Evolutionary conservation across 2,888 invertebrate genomes (phyloP), one percentile per base, ranked within the genome.

Genomic region (Lasioglossum calceatum): DNA sequence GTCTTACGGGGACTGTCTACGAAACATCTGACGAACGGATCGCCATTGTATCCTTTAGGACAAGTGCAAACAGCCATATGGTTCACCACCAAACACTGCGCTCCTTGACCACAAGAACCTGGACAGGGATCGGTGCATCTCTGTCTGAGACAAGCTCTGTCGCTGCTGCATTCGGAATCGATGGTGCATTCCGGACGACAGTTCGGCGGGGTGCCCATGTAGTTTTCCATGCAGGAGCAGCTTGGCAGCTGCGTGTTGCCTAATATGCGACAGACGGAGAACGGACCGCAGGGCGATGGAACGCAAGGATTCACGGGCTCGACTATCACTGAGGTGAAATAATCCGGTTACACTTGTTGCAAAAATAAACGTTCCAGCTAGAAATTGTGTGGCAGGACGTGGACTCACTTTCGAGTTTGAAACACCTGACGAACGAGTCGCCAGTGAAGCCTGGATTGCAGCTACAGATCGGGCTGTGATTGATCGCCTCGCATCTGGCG

Each of bases 261-360:
- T 90, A 98, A 97, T 71, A 97, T 96, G 86, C 97, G 97, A 93
- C 98, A 98, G 94, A 97, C 97, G 12, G 98, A 97, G 94, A 98
- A 97, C 4, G 98, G 97, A 77, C 98, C 98, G 94, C 98, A 98
- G 0, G 98, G 98, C 77, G 98, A 97, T 64, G 98, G 98, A 73
- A 96, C 96, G 94, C 98, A 98, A 47, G 98, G 98, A 93, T 97
- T 97, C 87, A 87, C 82, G 71, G 93, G 90, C 42, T 86, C 79
- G 2, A 83, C 0, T 10, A 79, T 39, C 54, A 32, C 84, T 79
- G 32, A 39, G 39, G 10, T 39, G 32, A 36, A 67, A 67, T 36
- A 19, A 36, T 64, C 64, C 32, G 67, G 23, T 67, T 67, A 67
- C 3, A 19, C 19, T 19, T 19, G 16, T 67, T 32, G 36, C 36